Evolutionary conservation across 1,140 invertebrate species (phyloP), one percentile per base, ranked within the genome.

Genomic region (Lordiphosa collinella): DNA sequence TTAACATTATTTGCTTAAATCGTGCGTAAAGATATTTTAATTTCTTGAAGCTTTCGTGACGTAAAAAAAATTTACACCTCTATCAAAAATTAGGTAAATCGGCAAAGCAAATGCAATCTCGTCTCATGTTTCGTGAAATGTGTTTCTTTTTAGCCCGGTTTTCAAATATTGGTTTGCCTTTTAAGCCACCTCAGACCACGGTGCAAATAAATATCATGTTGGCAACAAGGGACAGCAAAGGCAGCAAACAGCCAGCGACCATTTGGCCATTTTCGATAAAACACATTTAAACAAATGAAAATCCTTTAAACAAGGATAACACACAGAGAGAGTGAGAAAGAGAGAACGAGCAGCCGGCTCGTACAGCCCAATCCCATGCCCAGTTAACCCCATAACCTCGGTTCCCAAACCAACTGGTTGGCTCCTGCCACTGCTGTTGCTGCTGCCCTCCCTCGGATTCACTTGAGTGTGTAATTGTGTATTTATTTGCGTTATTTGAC

Each of bases 401-500:
- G 35, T 32, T 12, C 41, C 51, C 38, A 29, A 29, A 6, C 29
- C 25, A 29, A 29, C 25, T 29, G 25, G 25, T 29, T 8, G 37
- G 16, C 22, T 41, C 29, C 18, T 10, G 10, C n/a, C 22, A 4
- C 46, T 38, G 44, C 31, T 10, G 2, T 3, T 12, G 12, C 29
- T 37, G 25, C 43, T 14, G 3, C 29, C 29, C 38, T 34, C 48
- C 61, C 51, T 44, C 29, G 67, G 40, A 70, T 44, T 78, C 78
- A 84, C 78, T 84, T 84, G 78, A 84, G 79, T 84, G 78, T 84
- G 78, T 85, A 84, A 84, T 84, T 84, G 78, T 84, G 78, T 84
- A 84, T 84, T 84, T 84, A 84, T 84, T 84, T 84, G 73, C 79
- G 79, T 84, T 84, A 84, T 84, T 84, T 84, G 78, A 84, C 79